Base-by-base conservation (phyloP, 2,888 invertebrate genomes). In the Poecilobothrus nobilitatus region DNA sequence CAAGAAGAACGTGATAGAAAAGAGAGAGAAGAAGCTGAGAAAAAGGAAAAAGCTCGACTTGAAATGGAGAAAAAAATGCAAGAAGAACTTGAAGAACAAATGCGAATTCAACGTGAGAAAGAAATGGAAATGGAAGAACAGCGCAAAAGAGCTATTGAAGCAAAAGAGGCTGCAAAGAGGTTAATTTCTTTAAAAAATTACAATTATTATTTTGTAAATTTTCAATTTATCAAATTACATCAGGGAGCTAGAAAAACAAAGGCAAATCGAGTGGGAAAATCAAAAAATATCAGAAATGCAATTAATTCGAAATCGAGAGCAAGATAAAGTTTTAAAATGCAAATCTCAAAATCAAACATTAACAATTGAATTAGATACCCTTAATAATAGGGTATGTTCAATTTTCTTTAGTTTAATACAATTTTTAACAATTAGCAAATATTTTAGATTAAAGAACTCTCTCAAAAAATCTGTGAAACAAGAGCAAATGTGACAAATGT, bases 231-330 rank as follows among this genome's bases (percentile, higher is more conserved):
- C 27, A 62, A 22, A 44, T 34, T 76, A 74, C 2, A 2, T 27
- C 71, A 88, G 90, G 78, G 97, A 97, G 83, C 90, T 96, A 89
- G 96, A 98, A 77, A 86, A 96, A 67, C 97, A 97, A 77, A 87
- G 97, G 66, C 95, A 97, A 78, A 84, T 94, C 68, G 98, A 99
- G 80, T 95, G 96, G 94, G 97, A 98, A 81, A 93, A 93, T 76
- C 95, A 96, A 78, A 88, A 86, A 72, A 87, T 89, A 33, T 89
- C 91, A 66, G 97, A 97, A 78, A 84, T 98, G 72, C 91, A 95
- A 81, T 86, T 91, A 18, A 89, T 94, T 77, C 86, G 94, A 12
- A 91, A 94, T 66, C 89, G 91, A 73, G 93, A 95, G 78, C 92
- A 95, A 78, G 90, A 91, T 77, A 89, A 89, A 74, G 90, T 96